Conservation (phyloP, 2,888 invertebrate genomes). For the Ariolimax columbianus region DNA sequence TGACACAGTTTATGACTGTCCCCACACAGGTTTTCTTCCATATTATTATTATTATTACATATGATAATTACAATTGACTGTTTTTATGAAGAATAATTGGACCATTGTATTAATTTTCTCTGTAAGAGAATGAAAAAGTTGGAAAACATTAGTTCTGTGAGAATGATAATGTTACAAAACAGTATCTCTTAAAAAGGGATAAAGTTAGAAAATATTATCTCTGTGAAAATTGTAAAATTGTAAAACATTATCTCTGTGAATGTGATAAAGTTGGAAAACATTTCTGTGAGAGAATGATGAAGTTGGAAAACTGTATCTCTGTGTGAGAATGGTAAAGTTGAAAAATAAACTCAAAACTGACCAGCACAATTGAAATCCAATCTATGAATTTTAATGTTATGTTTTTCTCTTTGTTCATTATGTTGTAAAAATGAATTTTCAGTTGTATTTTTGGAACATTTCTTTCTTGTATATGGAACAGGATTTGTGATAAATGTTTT, state of each 20-base stretch:
- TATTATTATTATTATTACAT: not conserved
- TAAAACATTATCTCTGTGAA: too few relatives aligned
- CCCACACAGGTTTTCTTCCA: not conserved
- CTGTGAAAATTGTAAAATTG: too few relatives aligned
- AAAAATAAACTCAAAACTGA: not conserved
- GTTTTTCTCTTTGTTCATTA: not conserved
- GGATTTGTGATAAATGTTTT: not conserved
- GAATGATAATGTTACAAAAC: too few relatives aligned
- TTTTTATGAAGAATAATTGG: not conserved
- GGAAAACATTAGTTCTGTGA: too few relatives aligned
- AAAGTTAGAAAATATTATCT: too few relatives aligned
- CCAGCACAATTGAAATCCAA: not conserved
- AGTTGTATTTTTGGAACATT: not conserved
- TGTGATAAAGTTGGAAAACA: too few relatives aligned
- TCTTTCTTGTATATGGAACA: not conserved
- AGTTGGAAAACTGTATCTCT: too few relatives aligned
- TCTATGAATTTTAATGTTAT: not conserved
- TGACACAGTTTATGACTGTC: constrained; percentile 57
- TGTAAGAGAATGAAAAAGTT: too few relatives aligned
- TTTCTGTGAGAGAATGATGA: too few relatives aligned
- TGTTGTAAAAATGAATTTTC: not conserved
- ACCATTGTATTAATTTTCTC: not conserved
- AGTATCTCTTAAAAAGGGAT: too few relatives aligned
- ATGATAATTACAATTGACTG: not conserved
- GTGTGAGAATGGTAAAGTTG: not conserved